Evolutionary conservation across 2,113 vertebrate genomes (phyloP).

Genomic region (Aegypius monachus): DNA sequence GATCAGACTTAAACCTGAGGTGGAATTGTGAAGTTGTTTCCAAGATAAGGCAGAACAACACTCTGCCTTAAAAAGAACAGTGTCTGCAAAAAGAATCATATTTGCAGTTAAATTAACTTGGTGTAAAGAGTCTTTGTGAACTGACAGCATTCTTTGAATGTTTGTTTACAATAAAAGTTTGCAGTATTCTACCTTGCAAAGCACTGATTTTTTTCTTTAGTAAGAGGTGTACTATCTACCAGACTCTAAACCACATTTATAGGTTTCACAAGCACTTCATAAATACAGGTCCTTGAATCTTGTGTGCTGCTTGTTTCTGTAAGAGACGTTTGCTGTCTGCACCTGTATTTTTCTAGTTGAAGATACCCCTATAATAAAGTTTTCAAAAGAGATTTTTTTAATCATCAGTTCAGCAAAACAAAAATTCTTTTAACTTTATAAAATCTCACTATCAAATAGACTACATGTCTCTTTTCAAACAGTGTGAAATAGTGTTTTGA

Average conservation of each 20-base stretch:
- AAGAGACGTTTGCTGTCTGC: background rate
- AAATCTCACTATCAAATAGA: background rate
- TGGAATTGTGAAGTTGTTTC: background rate
- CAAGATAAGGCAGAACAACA: background rate
- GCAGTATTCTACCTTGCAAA: background rate
- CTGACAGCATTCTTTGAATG: background rate
- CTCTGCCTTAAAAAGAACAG: background rate
- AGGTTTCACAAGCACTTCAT: background rate
- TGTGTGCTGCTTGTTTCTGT: background rate
- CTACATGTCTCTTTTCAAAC: background rate
- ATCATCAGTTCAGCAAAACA: background rate
- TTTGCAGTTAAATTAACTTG: background rate
- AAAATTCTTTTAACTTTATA: background rate
- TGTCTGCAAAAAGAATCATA: accelerated
- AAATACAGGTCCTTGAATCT: background rate
- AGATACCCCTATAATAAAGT: background rate
- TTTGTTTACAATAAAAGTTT: background rate
- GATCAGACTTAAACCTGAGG: background rate
- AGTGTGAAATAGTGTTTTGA: background rate
- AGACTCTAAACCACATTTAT: background rate
- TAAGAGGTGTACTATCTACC: background rate
- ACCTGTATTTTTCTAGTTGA: background rate
- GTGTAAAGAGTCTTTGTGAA: background rate
- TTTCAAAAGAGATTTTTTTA: background rate
- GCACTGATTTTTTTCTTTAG: background rate